These are phyloP conservation scores for Mormyrus hasselquistii DNA, from an alignment of 2,797 vertebrate genomes.

Conservation along the genomic window DNA sequence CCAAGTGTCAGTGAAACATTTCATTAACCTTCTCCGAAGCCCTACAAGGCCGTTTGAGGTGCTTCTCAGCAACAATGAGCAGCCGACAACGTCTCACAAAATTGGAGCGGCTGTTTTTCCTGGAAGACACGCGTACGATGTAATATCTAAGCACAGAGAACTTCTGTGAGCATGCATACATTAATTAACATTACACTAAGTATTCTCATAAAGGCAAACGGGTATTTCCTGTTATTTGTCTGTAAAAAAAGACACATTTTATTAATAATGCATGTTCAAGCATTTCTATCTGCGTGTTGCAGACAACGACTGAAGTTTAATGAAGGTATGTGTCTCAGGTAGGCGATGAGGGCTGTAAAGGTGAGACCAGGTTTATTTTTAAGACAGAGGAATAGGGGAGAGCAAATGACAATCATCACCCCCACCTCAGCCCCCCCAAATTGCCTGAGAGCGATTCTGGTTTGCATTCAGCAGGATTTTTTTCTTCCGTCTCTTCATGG, in stretches of 20 bases:
- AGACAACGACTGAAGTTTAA: not conserved
- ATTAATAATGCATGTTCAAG: not conserved
- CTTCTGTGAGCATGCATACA: not conserved
- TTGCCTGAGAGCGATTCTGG: conserved; percentile 15
- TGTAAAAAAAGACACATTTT: not conserved
- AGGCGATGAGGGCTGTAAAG: conserved; percentile 21
- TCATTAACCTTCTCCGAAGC: conserved; percentile 9
- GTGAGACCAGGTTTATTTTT: not conserved
- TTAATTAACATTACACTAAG: not conserved
- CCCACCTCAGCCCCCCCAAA: not conserved
- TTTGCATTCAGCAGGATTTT: conserved; percentile 18
- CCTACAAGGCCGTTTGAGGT: not conserved
- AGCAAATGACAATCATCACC: not conserved
- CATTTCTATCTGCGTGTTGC: not conserved
- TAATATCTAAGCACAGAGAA: not conserved
- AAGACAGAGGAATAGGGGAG: not conserved
- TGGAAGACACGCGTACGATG: not conserved
- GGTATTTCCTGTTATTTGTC: not conserved
- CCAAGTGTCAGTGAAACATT: conserved; percentile 30
- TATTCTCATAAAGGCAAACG: not conserved
- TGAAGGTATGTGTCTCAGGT: not conserved
- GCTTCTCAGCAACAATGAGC: not conserved
- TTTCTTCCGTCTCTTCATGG: not conserved
- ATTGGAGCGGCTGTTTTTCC: not conserved
- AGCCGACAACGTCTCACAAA: not conserved